Conservation (phyloP, 2,113 vertebrate genomes). For the Pterocles gutturalis region DNA sequence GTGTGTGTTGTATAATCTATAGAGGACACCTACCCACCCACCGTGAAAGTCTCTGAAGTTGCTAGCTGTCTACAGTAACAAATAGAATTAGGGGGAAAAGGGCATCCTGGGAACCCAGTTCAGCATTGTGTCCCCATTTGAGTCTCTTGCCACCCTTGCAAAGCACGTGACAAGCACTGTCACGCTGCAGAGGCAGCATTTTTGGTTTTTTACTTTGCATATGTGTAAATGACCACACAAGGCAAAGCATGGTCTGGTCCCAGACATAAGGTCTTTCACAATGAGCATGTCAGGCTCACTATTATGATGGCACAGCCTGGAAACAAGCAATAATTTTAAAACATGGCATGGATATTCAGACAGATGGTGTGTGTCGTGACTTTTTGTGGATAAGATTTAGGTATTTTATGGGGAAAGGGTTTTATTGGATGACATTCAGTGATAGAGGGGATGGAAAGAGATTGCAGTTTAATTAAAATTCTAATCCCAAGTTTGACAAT, state of each 20-base stretch:
- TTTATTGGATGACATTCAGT: conserved; percentile 40
- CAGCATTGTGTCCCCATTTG: not conserved
- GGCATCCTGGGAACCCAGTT: not conserved
- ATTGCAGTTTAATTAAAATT: conserved; percentile 80
- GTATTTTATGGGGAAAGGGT: conserved; percentile 13
- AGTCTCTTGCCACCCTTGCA: not conserved
- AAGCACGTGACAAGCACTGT: not conserved
- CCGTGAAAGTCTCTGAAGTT: not conserved
- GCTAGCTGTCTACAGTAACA: not conserved
- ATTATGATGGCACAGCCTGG: not conserved
- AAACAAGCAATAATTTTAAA: not conserved
- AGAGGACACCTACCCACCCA: not conserved
- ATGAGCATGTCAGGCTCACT: not conserved
- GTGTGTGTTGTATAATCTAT: not conserved
- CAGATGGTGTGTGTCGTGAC: not conserved
- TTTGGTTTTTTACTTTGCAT: not conserved
- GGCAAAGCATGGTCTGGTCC: not conserved
- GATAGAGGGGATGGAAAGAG: conserved; percentile 65
- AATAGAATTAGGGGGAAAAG: not conserved
- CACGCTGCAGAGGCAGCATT: not conserved
- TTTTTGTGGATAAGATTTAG: conserved; percentile 25
- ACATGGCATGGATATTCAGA: not conserved
- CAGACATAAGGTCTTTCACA: not conserved
- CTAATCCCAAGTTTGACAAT: conserved; percentile 68
- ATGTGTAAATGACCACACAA: not conserved